phyloP scores from a whole-genome alignment of 2,888 invertebrate genomes.

The Netelia virgata region DNA sequence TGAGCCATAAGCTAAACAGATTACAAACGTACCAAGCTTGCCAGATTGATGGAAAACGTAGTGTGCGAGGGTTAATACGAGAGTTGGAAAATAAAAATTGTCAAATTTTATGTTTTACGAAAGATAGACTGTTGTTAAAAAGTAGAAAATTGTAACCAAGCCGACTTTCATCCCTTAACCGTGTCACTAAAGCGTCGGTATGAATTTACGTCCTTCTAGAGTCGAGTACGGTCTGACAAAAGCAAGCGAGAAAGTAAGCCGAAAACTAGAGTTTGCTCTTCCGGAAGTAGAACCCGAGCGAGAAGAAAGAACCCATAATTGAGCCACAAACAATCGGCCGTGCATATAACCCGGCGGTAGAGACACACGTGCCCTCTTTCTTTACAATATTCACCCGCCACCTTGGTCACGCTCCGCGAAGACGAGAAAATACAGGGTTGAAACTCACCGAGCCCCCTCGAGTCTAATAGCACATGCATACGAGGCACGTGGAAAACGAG shows the following conservation, averaged over 20 bases:
- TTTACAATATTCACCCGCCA: constrained; percentile 17
- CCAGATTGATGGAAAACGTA: too few relatives aligned
- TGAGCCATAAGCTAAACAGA: neutral
- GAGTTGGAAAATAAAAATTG: too few relatives aligned
- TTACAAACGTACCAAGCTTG: neutral
- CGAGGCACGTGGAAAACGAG: constrained; percentile 33
- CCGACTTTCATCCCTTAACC: too few relatives aligned
- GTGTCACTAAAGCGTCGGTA: neutral
- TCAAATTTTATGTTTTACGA: too few relatives aligned
- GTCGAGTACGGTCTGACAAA: constrained; percentile 11
- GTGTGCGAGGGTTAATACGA: too few relatives aligned
- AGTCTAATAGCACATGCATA: neutral
- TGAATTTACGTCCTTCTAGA: constrained; percentile 23
- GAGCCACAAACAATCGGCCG: neutral
- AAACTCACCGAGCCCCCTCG: neutral
- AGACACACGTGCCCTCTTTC: constrained; percentile 23
- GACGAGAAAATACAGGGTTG: constrained; percentile 20
- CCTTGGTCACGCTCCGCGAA: constrained; percentile 38
- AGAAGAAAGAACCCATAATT: neutral
- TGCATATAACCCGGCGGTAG: neutral
- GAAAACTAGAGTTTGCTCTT: constrained; percentile 13
- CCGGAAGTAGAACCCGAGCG: constrained; percentile 8
- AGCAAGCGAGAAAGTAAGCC: constrained; percentile 11
- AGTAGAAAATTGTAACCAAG: too few relatives aligned
- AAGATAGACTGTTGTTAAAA: too few relatives aligned